phyloP scores from a whole-genome alignment of 2,888 invertebrate genomes.

The Pristionchus exspectatus region DNA sequence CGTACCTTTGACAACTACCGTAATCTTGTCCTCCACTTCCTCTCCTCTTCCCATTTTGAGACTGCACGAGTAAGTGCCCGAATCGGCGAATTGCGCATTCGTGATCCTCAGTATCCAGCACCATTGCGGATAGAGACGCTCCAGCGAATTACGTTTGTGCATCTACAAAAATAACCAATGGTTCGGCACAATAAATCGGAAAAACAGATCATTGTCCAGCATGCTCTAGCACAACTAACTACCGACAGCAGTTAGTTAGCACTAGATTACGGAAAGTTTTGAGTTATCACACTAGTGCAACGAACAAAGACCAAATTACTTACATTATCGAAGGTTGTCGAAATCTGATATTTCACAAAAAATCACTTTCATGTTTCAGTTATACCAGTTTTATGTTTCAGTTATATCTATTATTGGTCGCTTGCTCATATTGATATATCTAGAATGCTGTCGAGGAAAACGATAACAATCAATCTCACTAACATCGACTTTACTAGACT shows the following conservation, averaged over 20 bases:
- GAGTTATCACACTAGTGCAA: background rate
- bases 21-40: slow-evolving; percentile 57
- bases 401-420: too few relatives aligned
- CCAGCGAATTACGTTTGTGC: background rate
- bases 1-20: slow-evolving; percentile 76
- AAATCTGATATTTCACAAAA: background rate
- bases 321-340: background rate
- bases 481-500: too few relatives aligned
- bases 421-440: too few relatives aligned
- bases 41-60: slow-evolving; percentile 59
- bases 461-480: too few relatives aligned
- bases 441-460: too few relatives aligned
- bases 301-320: background rate
- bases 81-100: slow-evolving; percentile 74
- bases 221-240: too few relatives aligned
- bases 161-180: background rate
- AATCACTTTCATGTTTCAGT: too few relatives aligned
- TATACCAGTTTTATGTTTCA: too few relatives aligned
- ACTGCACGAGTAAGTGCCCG: slow-evolving; percentile 73
- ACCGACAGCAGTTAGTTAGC: too few relatives aligned
- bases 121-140: slow-evolving; percentile 47
- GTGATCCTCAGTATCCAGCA: slow-evolving; percentile 52
- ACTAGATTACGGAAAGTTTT: too few relatives aligned
- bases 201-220: background rate
- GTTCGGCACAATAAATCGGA: background rate